Evolutionary conservation across 1,140 invertebrate genomes (phyloP).

Genomic region (Diorhabda carinulata): DNA sequence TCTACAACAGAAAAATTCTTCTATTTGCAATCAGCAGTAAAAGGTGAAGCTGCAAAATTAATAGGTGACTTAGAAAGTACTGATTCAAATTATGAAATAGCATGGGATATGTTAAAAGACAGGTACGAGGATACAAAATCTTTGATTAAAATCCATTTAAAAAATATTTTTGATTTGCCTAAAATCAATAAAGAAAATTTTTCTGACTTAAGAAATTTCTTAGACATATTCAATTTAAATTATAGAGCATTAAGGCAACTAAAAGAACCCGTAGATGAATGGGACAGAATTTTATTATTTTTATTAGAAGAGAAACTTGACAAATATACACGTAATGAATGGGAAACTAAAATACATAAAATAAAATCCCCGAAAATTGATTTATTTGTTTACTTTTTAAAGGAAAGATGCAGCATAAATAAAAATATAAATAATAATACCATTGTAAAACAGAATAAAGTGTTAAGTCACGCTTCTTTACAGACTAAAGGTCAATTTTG

Average conservation of each 20-base stretch:
- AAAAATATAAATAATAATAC: neutral
- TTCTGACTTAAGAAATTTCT: slow-evolving; percentile 23
- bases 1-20: too few relatives aligned
- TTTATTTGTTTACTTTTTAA: slow-evolving; percentile 19
- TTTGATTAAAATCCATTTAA: neutral
- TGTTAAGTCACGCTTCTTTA: neutral
- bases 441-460: neutral
- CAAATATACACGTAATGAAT: slow-evolving; percentile 14
- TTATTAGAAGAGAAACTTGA: slow-evolving; percentile 21
- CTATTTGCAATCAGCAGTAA: too few relatives aligned
- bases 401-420: slow-evolving; percentile 14
- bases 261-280: slow-evolving; percentile 33
- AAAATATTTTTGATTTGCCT: slow-evolving; percentile 26
- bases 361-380: slow-evolving; percentile 18
- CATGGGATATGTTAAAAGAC: too few relatives aligned
- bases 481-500: neutral
- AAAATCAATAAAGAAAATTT: slow-evolving; percentile 28
- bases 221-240: slow-evolving; percentile 25
- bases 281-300: slow-evolving; percentile 34
- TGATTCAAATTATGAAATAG: too few relatives aligned
- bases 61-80: too few relatives aligned
- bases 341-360: slow-evolving; percentile 20
- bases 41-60: too few relatives aligned
- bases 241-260: slow-evolving; percentile 32
- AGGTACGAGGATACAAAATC: too few relatives aligned